Conservation (phyloP, 2,797 vertebrate genomes). For the Pseudomugil gertrudae region DNA sequence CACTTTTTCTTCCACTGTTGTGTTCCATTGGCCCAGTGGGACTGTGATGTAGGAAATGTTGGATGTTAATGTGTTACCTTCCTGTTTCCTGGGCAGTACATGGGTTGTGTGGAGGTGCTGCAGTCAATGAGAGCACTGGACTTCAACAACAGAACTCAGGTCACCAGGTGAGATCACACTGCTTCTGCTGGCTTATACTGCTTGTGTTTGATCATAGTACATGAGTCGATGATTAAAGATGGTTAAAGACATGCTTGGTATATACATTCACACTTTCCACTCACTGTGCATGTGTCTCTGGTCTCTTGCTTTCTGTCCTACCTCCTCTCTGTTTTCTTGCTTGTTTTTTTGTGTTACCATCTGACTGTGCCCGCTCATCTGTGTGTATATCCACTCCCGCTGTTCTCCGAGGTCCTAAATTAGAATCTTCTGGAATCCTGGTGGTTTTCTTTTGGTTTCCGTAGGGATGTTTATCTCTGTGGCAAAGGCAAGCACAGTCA, state of each 20-base stretch:
- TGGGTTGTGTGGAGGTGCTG: slow-evolving; percentile 98
- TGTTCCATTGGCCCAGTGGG: slow-evolving; percentile 16
- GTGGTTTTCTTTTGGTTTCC: slow-evolving; percentile 76
- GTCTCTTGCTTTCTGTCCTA: slow-evolving; percentile 6
- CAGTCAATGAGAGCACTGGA: slow-evolving; percentile 98
- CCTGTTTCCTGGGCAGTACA: slow-evolving; percentile 87
- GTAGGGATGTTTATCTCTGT: slow-evolving; percentile 60
- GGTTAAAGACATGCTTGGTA: background rate
- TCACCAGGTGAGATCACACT: slow-evolving; percentile 88
- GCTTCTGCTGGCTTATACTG: background rate
- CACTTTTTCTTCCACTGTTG: slow-evolving; percentile 18
- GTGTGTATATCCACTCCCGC: slow-evolving; percentile 19
- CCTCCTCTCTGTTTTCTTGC: slow-evolving; percentile 21
- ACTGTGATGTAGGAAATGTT: slow-evolving; percentile 51
- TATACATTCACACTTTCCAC: background rate
- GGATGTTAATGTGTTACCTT: slow-evolving; percentile 57
- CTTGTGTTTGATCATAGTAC: background rate
- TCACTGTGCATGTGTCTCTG: slow-evolving; percentile 13
- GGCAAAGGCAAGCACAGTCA: slow-evolving; percentile 40
- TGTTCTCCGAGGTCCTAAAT: slow-evolving; percentile 54
- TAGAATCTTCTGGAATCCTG: slow-evolving; percentile 75
- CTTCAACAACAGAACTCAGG: slow-evolving; percentile 97
- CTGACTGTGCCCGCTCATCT: slow-evolving; percentile 13
- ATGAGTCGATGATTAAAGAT: slow-evolving; percentile 1
- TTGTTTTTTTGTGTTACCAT: slow-evolving; percentile 12